A percentile compares a stretch with the other conserved stretches of the same genome.
These are phyloP conservation scores for Trematocara macrostoma DNA, from an alignment of 2,113 vertebrate genomes.

Conservation along the genomic window DNA sequence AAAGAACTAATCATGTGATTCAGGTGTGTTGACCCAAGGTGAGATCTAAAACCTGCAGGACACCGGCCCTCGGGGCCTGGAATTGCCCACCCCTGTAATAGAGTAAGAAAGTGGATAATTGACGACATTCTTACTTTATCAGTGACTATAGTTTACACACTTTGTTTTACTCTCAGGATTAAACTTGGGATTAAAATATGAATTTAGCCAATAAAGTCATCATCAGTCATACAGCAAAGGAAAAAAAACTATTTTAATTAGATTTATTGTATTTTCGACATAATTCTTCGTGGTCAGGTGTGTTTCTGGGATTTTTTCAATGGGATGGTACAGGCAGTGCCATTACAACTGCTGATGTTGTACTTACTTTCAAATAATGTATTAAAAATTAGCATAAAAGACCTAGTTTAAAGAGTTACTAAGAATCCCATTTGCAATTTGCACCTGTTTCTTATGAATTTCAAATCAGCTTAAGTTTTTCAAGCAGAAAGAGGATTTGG, in stretches of 20 bases:
- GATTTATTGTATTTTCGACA: neutral
- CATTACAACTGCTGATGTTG: neutral
- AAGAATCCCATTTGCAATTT: neutral
- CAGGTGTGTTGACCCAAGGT: too few relatives aligned
- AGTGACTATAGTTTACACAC: neutral
- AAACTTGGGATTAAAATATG: neutral
- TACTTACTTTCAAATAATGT: neutral
- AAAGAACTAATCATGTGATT: too few relatives aligned
- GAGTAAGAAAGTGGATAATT: neutral
- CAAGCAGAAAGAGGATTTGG: neutral
- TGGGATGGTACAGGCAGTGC: neutral
- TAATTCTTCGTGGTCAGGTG: neutral
- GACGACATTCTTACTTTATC: neutral
- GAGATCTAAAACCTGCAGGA: too few relatives aligned
- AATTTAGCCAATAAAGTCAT: neutral
- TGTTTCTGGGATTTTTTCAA: neutral
- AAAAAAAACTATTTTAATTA: neutral
- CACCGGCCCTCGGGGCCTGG: too few relatives aligned
- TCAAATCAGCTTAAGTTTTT: neutral
- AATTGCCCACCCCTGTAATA: neutral
- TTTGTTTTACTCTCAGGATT: neutral
- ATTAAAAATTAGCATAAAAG: neutral
- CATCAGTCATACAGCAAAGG: neutral
- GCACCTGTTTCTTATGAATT: neutral
- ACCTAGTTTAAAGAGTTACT: neutral